Conservation (phyloP, 2,113 vertebrate genomes). For the Pipa parva region DNA sequence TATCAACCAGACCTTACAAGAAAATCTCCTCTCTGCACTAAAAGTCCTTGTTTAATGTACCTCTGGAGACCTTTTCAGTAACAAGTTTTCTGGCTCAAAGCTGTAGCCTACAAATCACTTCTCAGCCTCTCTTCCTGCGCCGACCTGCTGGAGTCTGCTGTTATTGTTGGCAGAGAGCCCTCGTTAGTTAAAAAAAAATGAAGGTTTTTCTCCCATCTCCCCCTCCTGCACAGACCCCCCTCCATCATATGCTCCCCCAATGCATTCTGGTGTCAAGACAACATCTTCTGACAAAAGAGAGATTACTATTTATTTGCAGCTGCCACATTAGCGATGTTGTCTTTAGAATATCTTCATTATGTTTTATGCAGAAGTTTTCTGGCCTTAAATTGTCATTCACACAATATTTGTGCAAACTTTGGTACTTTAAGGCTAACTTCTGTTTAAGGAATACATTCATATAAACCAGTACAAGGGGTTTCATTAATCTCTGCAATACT, state of each 20-base stretch:
- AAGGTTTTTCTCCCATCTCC: neutral
- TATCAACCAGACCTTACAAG: conserved; percentile 41
- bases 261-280: conserved; percentile 73
- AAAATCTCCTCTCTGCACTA: conserved; percentile 45
- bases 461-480: no score
- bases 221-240: neutral
- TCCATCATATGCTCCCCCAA: conserved; percentile 43
- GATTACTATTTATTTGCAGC: no score
- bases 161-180: conserved; percentile 84
- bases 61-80: conserved; percentile 68
- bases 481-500: no score
- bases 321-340: neutral
- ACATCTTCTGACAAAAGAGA: neutral
- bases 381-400: no score
- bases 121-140: conserved; percentile 85
- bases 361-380: no score
- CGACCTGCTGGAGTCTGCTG: conserved; percentile 91
- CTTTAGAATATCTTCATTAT: neutral
- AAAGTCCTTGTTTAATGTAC: conserved; percentile 60
- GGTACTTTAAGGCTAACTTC: no score
- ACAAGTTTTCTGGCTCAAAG: conserved; percentile 69
- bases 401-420: no score
- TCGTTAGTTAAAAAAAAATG: conserved; percentile 58
- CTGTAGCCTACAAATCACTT: conserved; percentile 76
- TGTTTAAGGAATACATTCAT: no score